phyloP scores from a whole-genome alignment of 2,888 invertebrate genomes.

The Scaptomyza cyrtandrae region DNA sequence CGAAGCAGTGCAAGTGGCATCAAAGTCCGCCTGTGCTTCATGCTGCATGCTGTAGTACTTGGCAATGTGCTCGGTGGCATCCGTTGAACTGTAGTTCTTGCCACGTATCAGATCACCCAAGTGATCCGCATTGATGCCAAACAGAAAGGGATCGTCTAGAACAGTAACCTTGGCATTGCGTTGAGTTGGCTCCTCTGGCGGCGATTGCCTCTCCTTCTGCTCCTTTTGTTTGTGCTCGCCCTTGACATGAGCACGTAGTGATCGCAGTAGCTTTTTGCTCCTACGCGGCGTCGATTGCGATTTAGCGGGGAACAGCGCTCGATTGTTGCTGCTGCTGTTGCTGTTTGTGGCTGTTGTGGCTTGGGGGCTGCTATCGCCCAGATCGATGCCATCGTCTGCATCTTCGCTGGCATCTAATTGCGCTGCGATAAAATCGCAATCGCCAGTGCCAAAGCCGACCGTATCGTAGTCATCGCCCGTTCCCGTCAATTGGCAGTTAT shows the following conservation, averaged over 20 bases:
- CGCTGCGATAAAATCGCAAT: constrained; percentile 76
- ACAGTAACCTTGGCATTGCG: constrained; percentile 83
- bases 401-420: constrained; percentile 77
- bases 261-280: constrained; percentile 82
- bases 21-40: constrained; percentile 23
- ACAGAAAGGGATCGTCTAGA: constrained; percentile 84
- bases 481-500: constrained; percentile 67
- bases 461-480: constrained; percentile 72
- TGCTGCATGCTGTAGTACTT: constrained; percentile 72
- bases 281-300: constrained; percentile 58
- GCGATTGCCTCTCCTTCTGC: constrained; percentile 33
- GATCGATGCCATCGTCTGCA: constrained; percentile 76
- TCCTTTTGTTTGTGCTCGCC: constrained; percentile 58
- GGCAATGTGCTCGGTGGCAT: constrained; percentile 77
- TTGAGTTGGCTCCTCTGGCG: constrained; percentile 71
- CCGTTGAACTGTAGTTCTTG: constrained; percentile 63
- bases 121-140: constrained; percentile 83
- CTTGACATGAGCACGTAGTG: constrained; percentile 79
- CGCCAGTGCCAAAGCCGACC: constrained; percentile 57
- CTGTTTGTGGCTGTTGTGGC: constrained; percentile 19
- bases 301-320: constrained; percentile 78
- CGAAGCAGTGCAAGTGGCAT: constrained; percentile 46
- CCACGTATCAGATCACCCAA: constrained; percentile 78
- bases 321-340: constrained; percentile 29
- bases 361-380: constrained; percentile 54